A percentile compares a stretch with the other conserved stretches of the same genome.
phyloP scores from a whole-genome alignment of 2,113 vertebrate species.

The Montifringilla adamsi region DNA sequence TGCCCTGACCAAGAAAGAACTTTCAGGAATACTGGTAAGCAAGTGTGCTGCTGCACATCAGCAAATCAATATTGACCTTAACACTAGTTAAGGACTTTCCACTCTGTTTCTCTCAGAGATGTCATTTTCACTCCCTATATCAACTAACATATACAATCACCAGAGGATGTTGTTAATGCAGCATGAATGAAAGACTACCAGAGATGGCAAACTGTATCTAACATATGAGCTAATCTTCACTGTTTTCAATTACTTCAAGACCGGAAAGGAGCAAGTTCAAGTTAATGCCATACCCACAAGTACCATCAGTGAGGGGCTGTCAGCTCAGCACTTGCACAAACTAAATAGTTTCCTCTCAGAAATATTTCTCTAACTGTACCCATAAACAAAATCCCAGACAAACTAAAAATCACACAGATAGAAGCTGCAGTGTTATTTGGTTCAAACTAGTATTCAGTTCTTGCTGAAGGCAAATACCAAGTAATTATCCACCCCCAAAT shows the following conservation, averaged over 20 bases:
- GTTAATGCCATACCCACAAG: neutral
- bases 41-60: neutral
- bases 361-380: neutral
- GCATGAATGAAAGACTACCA: neutral
- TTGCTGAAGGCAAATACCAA: fast-evolving
- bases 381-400: neutral
- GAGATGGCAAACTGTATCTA: neutral
- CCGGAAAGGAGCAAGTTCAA: neutral
- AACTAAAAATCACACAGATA: neutral
- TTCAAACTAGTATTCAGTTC: neutral
- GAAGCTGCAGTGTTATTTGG: neutral
- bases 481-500: neutral
- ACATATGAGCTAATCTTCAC: neutral
- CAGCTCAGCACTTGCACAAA: neutral
- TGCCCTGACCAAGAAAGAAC: neutral
- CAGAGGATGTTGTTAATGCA: neutral
- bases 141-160: neutral
- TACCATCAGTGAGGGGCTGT: neutral
- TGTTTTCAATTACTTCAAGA: neutral
- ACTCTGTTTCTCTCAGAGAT: fast-evolving
- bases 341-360: neutral
- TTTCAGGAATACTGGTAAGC: neutral
- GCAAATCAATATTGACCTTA: neutral
- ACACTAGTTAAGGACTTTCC: neutral
- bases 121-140: neutral